A percentile compares a stretch with the other conserved stretches of the same genome.
Conservation (phyloP, 2,113 vertebrate genomes). For the Alexandromys fortis region DNA sequence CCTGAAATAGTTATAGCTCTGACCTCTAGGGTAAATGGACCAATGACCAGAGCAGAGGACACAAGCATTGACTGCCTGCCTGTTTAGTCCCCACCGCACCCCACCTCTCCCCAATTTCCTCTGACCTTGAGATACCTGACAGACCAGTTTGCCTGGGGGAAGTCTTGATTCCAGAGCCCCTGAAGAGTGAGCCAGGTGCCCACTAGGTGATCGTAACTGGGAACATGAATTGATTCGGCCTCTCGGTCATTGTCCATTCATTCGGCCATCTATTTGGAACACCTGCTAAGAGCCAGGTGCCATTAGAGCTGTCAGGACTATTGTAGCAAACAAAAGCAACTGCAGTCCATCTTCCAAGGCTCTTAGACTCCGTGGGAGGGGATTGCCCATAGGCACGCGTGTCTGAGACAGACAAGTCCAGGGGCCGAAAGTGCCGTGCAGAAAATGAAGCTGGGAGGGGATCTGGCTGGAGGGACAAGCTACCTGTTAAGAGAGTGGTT, state of each 20-base stretch:
- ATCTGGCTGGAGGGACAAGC: background rate
- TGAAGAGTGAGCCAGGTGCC: background rate
- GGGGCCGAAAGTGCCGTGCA: background rate
- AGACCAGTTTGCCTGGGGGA: background rate
- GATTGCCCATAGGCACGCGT: background rate
- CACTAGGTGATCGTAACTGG: too few species aligned
- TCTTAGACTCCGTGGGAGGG: background rate
- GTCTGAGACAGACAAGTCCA: background rate
- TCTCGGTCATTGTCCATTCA: accelerated
- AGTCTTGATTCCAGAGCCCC: background rate
- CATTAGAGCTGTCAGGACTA: background rate
- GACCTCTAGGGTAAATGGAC: background rate
- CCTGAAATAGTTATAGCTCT: background rate
- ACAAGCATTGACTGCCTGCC: accelerated
- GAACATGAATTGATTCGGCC: background rate
- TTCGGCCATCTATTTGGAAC: background rate
- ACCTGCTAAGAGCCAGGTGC: background rate
- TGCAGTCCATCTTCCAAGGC: slow-evolving; percentile 43
- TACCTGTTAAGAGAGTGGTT: too few species aligned
- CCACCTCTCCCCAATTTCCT: background rate
- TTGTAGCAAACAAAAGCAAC: background rate
- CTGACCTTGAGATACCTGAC: background rate
- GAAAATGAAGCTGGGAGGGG: background rate
- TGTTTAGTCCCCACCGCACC: background rate
- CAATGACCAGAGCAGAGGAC: background rate